Base-by-base conservation (phyloP, 1,140 invertebrate species). In the Caerostris extrusa region DNA sequence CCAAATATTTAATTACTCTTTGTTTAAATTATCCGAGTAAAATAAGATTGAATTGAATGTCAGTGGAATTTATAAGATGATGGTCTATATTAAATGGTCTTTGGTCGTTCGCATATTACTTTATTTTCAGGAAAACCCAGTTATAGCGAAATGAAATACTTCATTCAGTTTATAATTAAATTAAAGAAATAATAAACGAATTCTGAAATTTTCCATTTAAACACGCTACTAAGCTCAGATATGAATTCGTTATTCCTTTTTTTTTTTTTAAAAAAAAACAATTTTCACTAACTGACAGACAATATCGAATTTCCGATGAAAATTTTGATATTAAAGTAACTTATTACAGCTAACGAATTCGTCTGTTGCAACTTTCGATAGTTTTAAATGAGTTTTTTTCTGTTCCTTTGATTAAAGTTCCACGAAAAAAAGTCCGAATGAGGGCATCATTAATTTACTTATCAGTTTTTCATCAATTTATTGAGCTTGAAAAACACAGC, bases 391-490 rank as follows among this genome's bases (percentile, higher is more conserved):
- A 77, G 7, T 53, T 77, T 77, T 77, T 12, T 50, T 77, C 34
- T 77, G 71, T 50, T 14, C 69, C 34, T 77, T 77, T 77, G 69
- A 77, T 77, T 34, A 77, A 77, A 77, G 34, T 34, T 77, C 14
- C 34, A 19, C 34, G 7, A 77, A 77, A 77, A 77, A 50, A 77
- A 34, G 71, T 77, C 50, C 50, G 34, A 77, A 50, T 12, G 71
- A 77, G 19, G 50, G 34, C 34, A 77, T 77, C 71, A 77, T 77
- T 77, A 77, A 77, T 53, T 77, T 77, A 77, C 71, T 50, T 50
- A 77, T 77, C 71, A 77, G 71, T 77, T 77, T 77, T 77, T 77
- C 50, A 77, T 77, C 71, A 77, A 77, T 77, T 77, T 34, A 77
- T 77, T 77, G 34, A 12, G 10, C 8, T 2, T 50, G 61, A 77